These are phyloP conservation scores for Brienomyrus brachyistius DNA, from an alignment of 2,113 vertebrate species.

Conservation along the genomic window DNA sequence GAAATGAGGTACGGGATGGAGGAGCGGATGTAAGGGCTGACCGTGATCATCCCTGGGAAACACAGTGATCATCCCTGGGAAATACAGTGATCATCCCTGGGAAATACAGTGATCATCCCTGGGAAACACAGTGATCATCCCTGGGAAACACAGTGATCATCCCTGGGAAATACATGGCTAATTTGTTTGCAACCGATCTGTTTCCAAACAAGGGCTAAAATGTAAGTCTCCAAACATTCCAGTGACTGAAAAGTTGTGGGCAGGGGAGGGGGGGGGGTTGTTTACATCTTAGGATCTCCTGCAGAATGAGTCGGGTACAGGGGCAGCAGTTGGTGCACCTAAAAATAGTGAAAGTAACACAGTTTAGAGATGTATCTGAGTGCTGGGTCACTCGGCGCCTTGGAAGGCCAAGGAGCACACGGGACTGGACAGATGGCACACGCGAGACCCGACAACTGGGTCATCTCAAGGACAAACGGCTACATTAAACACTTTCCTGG, in stretches of 20 bases:
- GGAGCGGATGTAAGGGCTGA: neutral
- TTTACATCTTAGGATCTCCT: neutral
- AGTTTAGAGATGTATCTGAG: slow-evolving; percentile 8
- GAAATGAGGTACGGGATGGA: neutral
- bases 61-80: neutral
- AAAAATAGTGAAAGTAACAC: neutral
- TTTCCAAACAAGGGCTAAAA: neutral
- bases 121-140: neutral
- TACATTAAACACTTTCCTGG: neutral
- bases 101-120: neutral
- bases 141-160: neutral
- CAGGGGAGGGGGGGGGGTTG: neutral
- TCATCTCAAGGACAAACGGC: slow-evolving; percentile 3
- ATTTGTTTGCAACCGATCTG: neutral
- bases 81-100: too few relatives aligned
- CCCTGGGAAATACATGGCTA: neutral
- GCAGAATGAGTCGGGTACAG: neutral
- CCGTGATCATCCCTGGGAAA: neutral
- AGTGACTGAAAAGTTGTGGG: neutral
- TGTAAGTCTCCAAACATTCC: neutral
- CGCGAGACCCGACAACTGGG: neutral
- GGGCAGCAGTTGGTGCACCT: neutral
- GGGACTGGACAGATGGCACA: neutral
- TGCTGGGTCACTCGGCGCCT: neutral
- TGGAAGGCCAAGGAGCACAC: neutral